Evolutionary conservation across 2,113 vertebrate species (phyloP), one percentile per base, ranked within the genome.

Genomic region (Henicopernis longicauda): DNA sequence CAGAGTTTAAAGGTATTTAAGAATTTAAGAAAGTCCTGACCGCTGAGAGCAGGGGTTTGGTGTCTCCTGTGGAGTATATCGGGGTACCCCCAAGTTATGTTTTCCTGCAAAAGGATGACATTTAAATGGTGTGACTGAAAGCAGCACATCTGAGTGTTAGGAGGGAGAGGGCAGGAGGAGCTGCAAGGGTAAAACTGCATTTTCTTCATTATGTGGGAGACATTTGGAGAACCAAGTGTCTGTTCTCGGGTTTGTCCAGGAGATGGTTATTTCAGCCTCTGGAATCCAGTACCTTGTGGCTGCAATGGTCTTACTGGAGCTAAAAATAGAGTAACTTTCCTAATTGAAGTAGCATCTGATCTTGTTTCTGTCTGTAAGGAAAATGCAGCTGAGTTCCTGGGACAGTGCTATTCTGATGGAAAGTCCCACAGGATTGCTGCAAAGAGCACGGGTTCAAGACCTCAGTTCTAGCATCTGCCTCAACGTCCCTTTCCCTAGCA

Each of bases 221-320:
- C 10, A 10, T 15, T 3, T 12, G 1, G 19, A 73, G 19, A n/a
- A 21, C 17, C 26, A 3, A 0, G 0, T 13, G 12, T 59, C 59
- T 42, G 7, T 10, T 45, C 25, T 44, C 70, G n/a, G 23, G 9
- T 65, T 92, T 62, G 12, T 27, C 12, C 2, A 2, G 40, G 62
- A 80, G 18, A 8, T 40, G 29, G 13, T 74, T 47, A 25, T 40
- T 83, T 50, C 80, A 74, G 26, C 23, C 67, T 63, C 40, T 79
- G 22, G 12, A 44, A 82, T 36, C 45, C 65, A 72, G 44, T 65
- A 62, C 45, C 40, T 61, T 34, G 26, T 54, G 50, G 31, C 55
- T 58, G 32, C 42, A 38, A 0, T 58, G 2, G 14, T 67, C 34
- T 58, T 29, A 10, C 10, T 72, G 65, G 5, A 52, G 25, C 21